Conservation (phyloP, 2,888 invertebrate species). For the Trichogramma evanescens region DNA sequence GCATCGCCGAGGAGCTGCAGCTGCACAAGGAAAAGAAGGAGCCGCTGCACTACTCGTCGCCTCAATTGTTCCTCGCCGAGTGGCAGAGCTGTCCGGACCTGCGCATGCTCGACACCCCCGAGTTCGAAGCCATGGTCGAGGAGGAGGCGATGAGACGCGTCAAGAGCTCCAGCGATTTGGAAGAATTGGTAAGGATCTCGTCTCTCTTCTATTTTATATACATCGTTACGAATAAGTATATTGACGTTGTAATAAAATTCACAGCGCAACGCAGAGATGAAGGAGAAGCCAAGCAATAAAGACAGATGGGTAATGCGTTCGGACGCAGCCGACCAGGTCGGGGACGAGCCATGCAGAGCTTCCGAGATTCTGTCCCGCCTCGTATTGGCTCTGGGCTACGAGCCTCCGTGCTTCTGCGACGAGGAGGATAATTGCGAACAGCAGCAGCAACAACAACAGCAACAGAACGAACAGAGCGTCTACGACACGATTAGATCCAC, state of each 20-base stretch:
- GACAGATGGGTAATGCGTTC: neutral
- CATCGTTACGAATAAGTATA: neutral
- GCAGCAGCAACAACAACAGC: neutral
- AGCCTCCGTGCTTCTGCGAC: slow-evolving; percentile 39
- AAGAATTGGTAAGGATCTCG: neutral
- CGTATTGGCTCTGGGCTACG: slow-evolving; percentile 66
- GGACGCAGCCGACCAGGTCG: neutral
- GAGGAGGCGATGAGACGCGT: no score
- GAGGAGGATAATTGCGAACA: slow-evolving; percentile 19
- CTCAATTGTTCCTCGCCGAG: no score
- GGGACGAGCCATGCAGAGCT: neutral
- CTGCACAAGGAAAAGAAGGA: slow-evolving; percentile 72
- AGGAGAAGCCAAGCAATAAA: no score
- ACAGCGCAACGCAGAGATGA: no score
- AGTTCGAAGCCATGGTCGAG: no score
- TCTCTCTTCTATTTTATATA: neutral
- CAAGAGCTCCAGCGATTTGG: no score
- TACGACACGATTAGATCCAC: no score
- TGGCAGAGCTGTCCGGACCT: no score
- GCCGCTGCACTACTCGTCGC: no score
- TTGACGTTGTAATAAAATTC: no score
- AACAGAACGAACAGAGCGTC: neutral
- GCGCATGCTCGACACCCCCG: no score
- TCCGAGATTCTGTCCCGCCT: slow-evolving; percentile 69
- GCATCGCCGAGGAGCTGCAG: slow-evolving; percentile 74